These are phyloP conservation scores for Pipra filicauda DNA, from an alignment of 2,113 vertebrate species.

Conservation along the genomic window DNA sequence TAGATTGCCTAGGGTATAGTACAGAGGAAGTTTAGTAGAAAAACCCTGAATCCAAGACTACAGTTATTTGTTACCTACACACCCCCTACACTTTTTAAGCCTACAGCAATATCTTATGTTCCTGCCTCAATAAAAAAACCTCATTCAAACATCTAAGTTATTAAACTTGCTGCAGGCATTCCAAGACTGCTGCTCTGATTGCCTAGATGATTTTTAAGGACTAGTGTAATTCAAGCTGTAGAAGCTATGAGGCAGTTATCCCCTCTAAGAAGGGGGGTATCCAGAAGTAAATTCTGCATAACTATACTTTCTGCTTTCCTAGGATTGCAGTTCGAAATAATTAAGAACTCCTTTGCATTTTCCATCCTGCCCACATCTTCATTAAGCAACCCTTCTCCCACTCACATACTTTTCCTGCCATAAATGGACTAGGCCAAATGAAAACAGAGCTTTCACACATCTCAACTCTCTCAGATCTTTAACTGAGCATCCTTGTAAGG, in stretches of 20 bases:
- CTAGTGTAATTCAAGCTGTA: background rate
- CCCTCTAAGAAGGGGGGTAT: background rate
- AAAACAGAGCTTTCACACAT: background rate
- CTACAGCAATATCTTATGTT: background rate
- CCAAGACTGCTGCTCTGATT: background rate
- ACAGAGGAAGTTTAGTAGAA: background rate
- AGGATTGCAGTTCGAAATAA: background rate
- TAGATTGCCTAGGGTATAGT: background rate
- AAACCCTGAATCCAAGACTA: background rate
- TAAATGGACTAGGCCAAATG: background rate
- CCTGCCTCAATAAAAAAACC: background rate
- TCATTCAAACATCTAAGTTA: background rate
- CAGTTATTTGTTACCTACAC: background rate
- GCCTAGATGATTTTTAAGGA: background rate
- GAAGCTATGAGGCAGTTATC: background rate
- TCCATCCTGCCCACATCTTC: background rate
- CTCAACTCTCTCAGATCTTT: background rate
- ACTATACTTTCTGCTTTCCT: background rate
- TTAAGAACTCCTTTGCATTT: background rate
- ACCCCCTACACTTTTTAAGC: background rate
- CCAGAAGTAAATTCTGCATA: background rate
- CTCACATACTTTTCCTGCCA: background rate
- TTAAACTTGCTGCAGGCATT: background rate
- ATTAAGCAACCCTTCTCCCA: background rate
- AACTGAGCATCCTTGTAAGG: background rate